phyloP scores from a whole-genome alignment of 2,113 vertebrate genomes.

The Dolichallabes microphthalmus region DNA sequence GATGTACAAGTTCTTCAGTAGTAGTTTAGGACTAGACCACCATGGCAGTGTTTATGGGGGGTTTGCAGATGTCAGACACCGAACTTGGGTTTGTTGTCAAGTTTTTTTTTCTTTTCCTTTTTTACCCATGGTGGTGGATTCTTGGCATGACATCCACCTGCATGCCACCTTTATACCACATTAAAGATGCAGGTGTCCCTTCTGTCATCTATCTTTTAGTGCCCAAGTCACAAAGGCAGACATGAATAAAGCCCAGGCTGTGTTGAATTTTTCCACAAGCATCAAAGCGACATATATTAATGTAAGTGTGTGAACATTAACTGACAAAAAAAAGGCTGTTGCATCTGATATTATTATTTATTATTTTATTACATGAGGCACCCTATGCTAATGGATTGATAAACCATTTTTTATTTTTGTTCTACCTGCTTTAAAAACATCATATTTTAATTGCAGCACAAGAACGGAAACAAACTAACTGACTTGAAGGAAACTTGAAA shows the following conservation, averaged over 20 bases:
- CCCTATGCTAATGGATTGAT: not conserved
- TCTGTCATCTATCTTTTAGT: slow-evolving; percentile 29
- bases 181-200: slow-evolving; percentile 45
- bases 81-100: not conserved
- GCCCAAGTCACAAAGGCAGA: slow-evolving; percentile 6
- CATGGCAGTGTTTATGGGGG: slow-evolving; percentile 47
- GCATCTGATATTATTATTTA: not conserved
- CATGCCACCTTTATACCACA: slow-evolving; percentile 48
- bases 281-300: not conserved
- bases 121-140: slow-evolving; percentile 36
- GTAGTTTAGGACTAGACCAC: slow-evolving; percentile 49
- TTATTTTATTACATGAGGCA: not conserved
- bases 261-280: not conserved
- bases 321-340: not conserved
- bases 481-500: too few species aligned
- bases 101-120: not conserved
- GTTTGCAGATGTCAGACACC: slow-evolving; percentile 35
- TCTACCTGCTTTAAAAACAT: not conserved
- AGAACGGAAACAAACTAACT: not conserved
- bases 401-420: not conserved
- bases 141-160: slow-evolving; percentile 35
- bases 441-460: not conserved
- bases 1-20: slow-evolving; percentile 36
- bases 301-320: not conserved
- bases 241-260: not conserved